These are phyloP conservation scores for Zygogramma bicolorata DNA, from an alignment of 2,888 invertebrate genomes.

Conservation along the genomic window DNA sequence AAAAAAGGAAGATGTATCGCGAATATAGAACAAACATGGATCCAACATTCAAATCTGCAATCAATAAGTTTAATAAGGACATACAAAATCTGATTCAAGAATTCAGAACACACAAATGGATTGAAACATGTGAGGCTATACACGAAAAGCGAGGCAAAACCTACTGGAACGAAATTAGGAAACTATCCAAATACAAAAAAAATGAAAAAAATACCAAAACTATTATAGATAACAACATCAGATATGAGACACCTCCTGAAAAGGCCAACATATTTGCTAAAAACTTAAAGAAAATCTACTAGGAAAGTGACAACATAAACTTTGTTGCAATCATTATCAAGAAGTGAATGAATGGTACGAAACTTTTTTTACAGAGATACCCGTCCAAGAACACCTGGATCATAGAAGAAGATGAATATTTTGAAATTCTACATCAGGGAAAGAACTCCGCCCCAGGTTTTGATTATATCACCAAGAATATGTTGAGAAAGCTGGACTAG, in stretches of 20 bases:
- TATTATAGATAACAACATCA: too few relatives aligned
- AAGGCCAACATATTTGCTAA: not conserved
- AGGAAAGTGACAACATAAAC: not conserved
- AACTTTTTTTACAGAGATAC: not conserved
- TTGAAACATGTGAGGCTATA: not conserved
- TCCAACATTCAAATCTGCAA: not conserved
- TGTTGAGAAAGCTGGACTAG: not conserved
- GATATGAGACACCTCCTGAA: too few relatives aligned
- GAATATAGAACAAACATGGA: not conserved
- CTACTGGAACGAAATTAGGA: not conserved
- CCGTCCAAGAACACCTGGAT: not conserved
- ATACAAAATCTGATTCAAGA: not conserved
- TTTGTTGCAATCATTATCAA: not conserved
- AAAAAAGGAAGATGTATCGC: not conserved
- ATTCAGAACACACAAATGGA: not conserved
- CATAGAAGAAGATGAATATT: not conserved
- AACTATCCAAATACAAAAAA: not conserved
- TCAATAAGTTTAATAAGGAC: not conserved
- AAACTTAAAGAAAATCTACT: not conserved
- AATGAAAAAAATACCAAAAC: not conserved
- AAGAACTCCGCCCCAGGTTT: not conserved
- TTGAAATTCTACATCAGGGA: too few relatives aligned
- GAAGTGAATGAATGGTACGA: not conserved
- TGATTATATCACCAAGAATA: not conserved
- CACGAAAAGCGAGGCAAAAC: not conserved